A percentile compares a stretch with the other conserved stretches of the same genome.
These are phyloP conservation scores for Cylas formicarius DNA, from an alignment of 1,140 invertebrate genomes.

Conservation along the genomic window DNA sequence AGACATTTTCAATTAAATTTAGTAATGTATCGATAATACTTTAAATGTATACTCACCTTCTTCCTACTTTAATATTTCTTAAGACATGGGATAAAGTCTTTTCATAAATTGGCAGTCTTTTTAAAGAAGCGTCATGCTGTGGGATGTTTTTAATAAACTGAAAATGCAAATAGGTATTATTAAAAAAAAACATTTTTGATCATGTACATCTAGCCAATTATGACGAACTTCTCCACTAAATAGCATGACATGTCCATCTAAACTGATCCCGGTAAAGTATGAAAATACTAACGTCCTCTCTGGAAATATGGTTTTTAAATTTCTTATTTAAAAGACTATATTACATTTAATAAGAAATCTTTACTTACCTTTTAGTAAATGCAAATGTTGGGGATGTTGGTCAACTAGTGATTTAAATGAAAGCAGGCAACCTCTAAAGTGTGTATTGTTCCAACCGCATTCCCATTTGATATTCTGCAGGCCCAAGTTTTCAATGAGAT, in stretches of 20 bases:
- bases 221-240: conserved; percentile 84
- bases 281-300: conserved; percentile 74
- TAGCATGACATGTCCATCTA: conserved; percentile 80
- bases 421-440: conserved; percentile 59
- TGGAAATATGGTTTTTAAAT: too few species aligned
- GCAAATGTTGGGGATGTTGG: conserved; percentile 11
- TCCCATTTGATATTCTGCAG: conserved; percentile 63
- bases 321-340: too few species aligned
- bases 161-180: conserved; percentile 14
- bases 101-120: conserved; percentile 73
- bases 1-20: neutral
- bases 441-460: conserved; percentile 81
- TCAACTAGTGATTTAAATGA: conserved; percentile 18
- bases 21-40: neutral
- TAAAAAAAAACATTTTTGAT: conserved; percentile 6
- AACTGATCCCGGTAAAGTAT: conserved; percentile 77
- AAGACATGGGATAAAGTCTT: conserved; percentile 74
- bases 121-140: conserved; percentile 64
- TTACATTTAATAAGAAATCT: too few species aligned
- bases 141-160: conserved; percentile 76
- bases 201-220: conserved; percentile 80
- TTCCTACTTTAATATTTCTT: conserved; percentile 69
- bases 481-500: conserved; percentile 49
- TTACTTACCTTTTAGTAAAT: conserved; percentile 15
- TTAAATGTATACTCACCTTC: conserved; percentile 52